These are phyloP conservation scores for Drosophila paramelanica DNA, from an alignment of 2,888 invertebrate genomes.

Conservation along the genomic window DNA sequence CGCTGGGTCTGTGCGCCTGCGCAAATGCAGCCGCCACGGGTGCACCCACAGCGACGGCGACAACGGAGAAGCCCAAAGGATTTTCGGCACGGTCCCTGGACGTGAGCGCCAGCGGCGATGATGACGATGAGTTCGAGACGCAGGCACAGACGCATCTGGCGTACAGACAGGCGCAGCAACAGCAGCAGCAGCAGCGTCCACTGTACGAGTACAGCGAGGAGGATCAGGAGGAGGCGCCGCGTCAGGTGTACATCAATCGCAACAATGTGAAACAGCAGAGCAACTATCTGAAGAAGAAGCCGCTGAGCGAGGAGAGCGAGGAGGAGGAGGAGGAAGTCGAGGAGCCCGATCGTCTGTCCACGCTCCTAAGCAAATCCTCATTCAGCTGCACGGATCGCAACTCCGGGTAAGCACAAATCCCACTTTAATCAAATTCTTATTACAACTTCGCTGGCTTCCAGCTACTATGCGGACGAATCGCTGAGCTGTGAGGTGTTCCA, in stretches of 20 bases:
- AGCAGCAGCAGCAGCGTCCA: conserved; percentile 71
- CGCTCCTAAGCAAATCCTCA: conserved; percentile 92
- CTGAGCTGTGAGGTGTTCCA: conserved; percentile 96
- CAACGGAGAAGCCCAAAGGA: conserved; percentile 82
- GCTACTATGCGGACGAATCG: conserved; percentile 95
- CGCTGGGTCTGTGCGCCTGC: conserved; percentile 70
- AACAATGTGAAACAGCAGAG: conserved; percentile 81
- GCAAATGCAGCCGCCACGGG: conserved; percentile 69
- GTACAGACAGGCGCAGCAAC: conserved; percentile 75
- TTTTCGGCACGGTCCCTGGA: conserved; percentile 81
- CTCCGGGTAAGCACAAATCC: conserved; percentile 87
- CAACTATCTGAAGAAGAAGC: conserved; percentile 78
- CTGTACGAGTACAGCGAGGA: conserved; percentile 84
- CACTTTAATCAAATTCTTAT: background rate
- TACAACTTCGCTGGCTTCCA: conserved; percentile 27
- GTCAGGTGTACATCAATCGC: conserved; percentile 80
- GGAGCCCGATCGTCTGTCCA: conserved; percentile 93
- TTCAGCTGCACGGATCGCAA: conserved; percentile 92
- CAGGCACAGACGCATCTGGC: conserved; percentile 84
- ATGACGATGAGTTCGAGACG: conserved; percentile 83
- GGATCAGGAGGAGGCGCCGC: conserved; percentile 83
- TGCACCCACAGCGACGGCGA: conserved; percentile 71
- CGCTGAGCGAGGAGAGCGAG: conserved; percentile 88
- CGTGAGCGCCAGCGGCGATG: conserved; percentile 69
- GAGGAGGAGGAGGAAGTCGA: conserved; percentile 91